A percentile compares a stretch with the other conserved stretches of the same genome.
These are phyloP conservation scores for Adelges cooleyi DNA, from an alignment of 1,140 invertebrate genomes.

Conservation along the genomic window DNA sequence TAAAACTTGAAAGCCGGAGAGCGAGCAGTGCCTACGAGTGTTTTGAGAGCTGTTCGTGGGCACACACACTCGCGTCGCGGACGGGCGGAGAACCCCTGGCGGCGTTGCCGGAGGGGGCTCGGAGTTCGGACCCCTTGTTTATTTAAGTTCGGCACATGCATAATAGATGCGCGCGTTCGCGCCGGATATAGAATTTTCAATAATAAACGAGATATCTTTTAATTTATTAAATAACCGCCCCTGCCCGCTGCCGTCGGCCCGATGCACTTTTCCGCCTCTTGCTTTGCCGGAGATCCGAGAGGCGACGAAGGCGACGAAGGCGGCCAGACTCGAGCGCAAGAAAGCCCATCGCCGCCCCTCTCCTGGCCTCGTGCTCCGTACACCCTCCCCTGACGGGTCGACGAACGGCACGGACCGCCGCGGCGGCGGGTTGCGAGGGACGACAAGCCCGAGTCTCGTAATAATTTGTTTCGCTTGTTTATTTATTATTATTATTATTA, in stretches of 20 bases:
- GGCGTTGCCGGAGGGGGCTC: slow-evolving; percentile 22
- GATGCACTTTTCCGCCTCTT: slow-evolving; percentile 6
- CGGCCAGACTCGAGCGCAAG: background rate
- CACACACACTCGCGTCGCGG: too few relatives aligned
- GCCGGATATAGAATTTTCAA: slow-evolving; percentile 31
- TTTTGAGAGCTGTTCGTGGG: too few relatives aligned
- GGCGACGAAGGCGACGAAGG: background rate
- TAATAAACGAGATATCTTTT: slow-evolving; percentile 31
- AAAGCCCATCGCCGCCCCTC: background rate
- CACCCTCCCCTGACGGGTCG: too few relatives aligned
- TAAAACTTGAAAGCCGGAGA: too few relatives aligned
- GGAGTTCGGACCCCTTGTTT: slow-evolving; percentile 25
- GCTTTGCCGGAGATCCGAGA: background rate
- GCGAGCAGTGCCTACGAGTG: background rate
- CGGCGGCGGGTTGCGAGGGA: too few relatives aligned
- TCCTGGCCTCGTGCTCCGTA: background rate
- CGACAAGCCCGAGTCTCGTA: too few relatives aligned
- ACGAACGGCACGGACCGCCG: too few relatives aligned
- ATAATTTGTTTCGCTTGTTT: slow-evolving; percentile 28
- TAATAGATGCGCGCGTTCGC: slow-evolving; percentile 25
- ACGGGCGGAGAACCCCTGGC: background rate
- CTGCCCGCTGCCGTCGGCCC: background rate
- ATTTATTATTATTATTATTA: too few relatives aligned
- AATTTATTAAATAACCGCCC: slow-evolving; percentile 31
- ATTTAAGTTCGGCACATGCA: slow-evolving; percentile 22